phyloP scores from a whole-genome alignment of 53 echinoderm and acorn worm species.

The Hippasteria phrygiana region DNA sequence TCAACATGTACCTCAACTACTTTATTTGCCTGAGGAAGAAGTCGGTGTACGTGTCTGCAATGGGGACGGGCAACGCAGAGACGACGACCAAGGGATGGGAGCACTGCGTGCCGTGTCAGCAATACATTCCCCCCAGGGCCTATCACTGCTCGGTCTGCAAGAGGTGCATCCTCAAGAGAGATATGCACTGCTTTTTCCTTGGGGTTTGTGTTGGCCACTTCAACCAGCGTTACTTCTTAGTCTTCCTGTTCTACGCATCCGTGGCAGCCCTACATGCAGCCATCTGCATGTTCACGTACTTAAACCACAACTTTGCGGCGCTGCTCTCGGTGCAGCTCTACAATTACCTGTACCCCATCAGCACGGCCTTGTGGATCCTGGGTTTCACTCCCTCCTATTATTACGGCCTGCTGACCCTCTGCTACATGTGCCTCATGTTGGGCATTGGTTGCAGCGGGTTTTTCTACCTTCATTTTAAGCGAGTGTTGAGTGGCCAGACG shows the following conservation, averaged over 20 bases:
- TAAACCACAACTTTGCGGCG: conserved; percentile 67
- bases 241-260: conserved; percentile 79
- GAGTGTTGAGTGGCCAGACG: conserved; percentile 82
- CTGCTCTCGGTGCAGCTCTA: conserved; percentile 60
- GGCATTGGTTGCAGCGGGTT: conserved; percentile 67
- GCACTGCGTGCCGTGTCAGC: conserved; percentile 92
- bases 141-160: conserved; percentile 88
- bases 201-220: conserved; percentile 83
- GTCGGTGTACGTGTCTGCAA: conserved; percentile 58
- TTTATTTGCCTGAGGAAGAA: conserved; percentile 63
- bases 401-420: conserved; percentile 60
- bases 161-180: conserved; percentile 82
- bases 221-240: conserved; percentile 84
- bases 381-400: conserved; percentile 57
- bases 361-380: conserved; percentile 65
- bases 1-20: conserved; percentile 80
- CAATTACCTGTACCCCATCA: conserved; percentile 79
- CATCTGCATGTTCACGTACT: conserved; percentile 61
- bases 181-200: conserved; percentile 86
- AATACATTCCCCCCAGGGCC: conserved; percentile 86
- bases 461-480: conserved; percentile 71
- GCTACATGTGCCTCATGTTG: conserved; percentile 79
- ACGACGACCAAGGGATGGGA: conserved; percentile 80
- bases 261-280: conserved; percentile 59
- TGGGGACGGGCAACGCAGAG: conserved; percentile 36